Evolutionary conservation across 2,888 invertebrate species (phyloP), one percentile per base, ranked within the genome.

Genomic region (Spodoptera littoralis): DNA sequence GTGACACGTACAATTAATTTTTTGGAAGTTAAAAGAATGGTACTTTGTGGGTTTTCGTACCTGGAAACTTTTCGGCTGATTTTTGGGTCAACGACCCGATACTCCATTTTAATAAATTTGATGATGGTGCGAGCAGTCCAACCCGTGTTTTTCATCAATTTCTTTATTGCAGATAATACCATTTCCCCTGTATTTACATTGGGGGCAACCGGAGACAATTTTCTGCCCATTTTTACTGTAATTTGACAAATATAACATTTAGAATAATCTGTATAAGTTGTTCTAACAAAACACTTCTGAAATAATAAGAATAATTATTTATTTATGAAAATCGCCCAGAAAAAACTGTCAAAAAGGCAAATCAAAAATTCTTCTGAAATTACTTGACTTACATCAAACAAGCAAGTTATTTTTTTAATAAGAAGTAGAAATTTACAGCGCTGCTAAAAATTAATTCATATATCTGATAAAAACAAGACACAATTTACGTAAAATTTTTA

Each of bases 111-210:
- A n/a, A 91, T 87, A 56, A 89, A 91, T 77, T 91, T 91, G 4
- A 87, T 83, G 12, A 91, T 91, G 3, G 90, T 90, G 11, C 90
- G 82, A 2, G 89, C 59, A 0, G 90, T 88, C 91, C 91, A 91
- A 4, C 89, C 90, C 0, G 91, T 90, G 62, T 90, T 90, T 61
- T 76, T 86, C 80, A 80, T 89, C 13, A 91, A 67, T 69, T 89
- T 91, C 61, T 86, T 88, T n/a, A 91, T 78, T 3, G 91, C 89
- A 5, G 87, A 79, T 53, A 91, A 53, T 11, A 91, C 90, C 11
- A 90, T 77, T 70, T 88, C 84, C 3, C 88, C 85, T 4, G 86
- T 87, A 22, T 83, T 87, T 11, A 57, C 8, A 42, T 5, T 42
- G 18, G 58, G 3, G 46, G 12, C 0, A 4, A 6, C 6, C 5